Evolutionary conservation across 2,113 vertebrate species (phyloP).

Genomic region (Megaceryle maxima): DNA sequence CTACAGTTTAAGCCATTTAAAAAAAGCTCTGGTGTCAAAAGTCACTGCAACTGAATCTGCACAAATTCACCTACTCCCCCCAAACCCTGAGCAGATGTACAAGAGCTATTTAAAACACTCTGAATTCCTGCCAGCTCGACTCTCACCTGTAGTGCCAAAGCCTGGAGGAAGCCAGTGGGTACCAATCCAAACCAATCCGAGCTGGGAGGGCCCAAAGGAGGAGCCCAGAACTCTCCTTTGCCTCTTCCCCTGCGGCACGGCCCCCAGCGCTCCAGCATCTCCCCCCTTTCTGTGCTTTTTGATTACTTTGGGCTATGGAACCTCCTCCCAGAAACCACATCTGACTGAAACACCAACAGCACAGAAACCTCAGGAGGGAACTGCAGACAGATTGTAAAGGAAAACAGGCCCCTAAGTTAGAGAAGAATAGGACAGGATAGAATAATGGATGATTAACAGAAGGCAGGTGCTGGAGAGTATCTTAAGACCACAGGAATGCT

Average conservation of each 20-base stretch:
- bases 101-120: neutral
- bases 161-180: neutral
- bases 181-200: no score
- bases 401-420: no score
- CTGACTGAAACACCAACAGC: neutral
- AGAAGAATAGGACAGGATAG: no score
- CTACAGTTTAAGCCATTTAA: neutral
- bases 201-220: accelerated
- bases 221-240: neutral
- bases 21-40: neutral
- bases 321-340: neutral
- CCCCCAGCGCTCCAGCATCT: accelerated
- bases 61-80: neutral
- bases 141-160: accelerated
- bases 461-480: no score
- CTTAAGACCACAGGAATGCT: no score
- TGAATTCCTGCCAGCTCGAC: neutral
- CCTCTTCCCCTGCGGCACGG: accelerated
- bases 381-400: neutral
- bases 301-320: neutral
- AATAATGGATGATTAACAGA: no score
- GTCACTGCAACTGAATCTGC: neutral
- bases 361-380: neutral
- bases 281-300: neutral
- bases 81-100: neutral